Percentiles rank a stretch among this genome's conserved stretches.
phyloP scores from a whole-genome alignment of 1,140 invertebrate species.

The Lineus longissimus region DNA sequence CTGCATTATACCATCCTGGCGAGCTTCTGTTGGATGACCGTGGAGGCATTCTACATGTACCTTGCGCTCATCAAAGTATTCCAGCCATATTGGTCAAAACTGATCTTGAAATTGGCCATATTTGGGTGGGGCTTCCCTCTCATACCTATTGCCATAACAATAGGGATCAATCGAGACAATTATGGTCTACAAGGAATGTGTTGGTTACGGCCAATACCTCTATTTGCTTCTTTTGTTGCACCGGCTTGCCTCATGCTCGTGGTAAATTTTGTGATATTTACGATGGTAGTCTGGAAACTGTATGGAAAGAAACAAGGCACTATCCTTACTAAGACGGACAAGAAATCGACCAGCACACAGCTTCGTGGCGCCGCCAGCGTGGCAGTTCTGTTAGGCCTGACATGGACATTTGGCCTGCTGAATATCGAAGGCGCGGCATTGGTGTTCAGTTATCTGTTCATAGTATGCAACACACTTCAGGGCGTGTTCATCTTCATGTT shows the following conservation, averaged over 20 bases:
- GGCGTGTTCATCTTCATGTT: conserved; percentile 59
- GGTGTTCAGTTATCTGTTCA: conserved; percentile 58
- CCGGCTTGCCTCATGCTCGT: conserved; percentile 56
- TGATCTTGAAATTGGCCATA: conserved; percentile 52
- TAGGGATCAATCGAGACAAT: conserved; percentile 33
- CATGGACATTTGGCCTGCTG: conserved; percentile 58
- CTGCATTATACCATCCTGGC: conserved; percentile 17
- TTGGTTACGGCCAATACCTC: conserved; percentile 45
- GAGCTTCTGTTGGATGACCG: conserved; percentile 21
- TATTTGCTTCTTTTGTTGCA: conserved; percentile 53
- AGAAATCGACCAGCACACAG: conserved; percentile 35
- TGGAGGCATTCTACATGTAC: conserved; percentile 23
- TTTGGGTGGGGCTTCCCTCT: conserved; percentile 54
- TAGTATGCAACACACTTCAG: conserved; percentile 57
- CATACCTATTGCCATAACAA: conserved; percentile 42
- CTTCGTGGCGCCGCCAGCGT: conserved; percentile 56
- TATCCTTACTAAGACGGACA: conserved; percentile 35
- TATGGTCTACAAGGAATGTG: conserved; percentile 18
- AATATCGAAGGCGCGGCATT: conserved; percentile 47
- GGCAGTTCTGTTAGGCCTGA: conserved; percentile 58
- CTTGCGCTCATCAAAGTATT: conserved; percentile 32
- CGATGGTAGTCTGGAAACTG: conserved; percentile 51
- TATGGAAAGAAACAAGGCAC: conserved; percentile 17
- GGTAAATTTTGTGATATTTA: conserved; percentile 54
- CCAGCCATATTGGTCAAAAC: conserved; percentile 30